phyloP scores from a whole-genome alignment of 2,888 invertebrate species.

The Corbicula japonica region DNA sequence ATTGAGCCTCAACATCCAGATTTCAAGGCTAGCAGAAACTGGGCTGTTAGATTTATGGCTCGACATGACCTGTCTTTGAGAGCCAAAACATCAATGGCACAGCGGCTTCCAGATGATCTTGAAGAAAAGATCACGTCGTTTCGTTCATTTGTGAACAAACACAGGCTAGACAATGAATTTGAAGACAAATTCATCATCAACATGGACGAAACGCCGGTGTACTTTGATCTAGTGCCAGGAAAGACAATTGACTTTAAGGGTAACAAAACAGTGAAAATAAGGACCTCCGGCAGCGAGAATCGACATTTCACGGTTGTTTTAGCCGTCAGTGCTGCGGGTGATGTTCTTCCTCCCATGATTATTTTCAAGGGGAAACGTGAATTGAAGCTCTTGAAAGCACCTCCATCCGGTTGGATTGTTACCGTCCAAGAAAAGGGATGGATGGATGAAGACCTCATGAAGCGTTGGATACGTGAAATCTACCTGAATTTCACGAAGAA shows the following conservation, averaged over 20 bases:
- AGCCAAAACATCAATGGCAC: constrained; percentile 31
- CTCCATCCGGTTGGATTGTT: constrained; percentile 30
- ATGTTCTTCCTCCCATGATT: constrained; percentile 34
- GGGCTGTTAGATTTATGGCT: constrained; percentile 35
- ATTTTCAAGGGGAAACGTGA: constrained; percentile 49
- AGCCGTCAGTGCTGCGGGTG: constrained; percentile 18
- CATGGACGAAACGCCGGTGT: no score
- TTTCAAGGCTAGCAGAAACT: constrained; percentile 35
- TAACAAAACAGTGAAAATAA: constrained; percentile 21
- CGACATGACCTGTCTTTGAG: constrained; percentile 25
- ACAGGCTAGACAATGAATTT: constrained; percentile 41
- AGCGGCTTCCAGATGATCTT: constrained; percentile 35
- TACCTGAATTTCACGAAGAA: constrained; percentile 19
- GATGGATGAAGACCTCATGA: constrained; percentile 35
- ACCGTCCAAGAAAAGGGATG: no score
- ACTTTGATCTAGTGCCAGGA: constrained; percentile 42
- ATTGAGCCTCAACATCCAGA: constrained; percentile 4
- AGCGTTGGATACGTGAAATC: constrained; percentile 36
- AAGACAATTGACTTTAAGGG: constrained; percentile 28
- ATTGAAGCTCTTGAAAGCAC: constrained; percentile 4
- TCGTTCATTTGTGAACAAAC: constrained; percentile 16
- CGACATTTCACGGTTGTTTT: constrained; percentile 46
- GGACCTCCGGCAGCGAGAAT: constrained; percentile 41
- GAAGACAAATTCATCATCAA: constrained; percentile 43
- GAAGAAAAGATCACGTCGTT: constrained; percentile 29